These are phyloP conservation scores for Cliona cf. orientalis DNA, from an alignment of 37 sponge, comb jelly and placozoan species.

Conservation along the genomic window DNA sequence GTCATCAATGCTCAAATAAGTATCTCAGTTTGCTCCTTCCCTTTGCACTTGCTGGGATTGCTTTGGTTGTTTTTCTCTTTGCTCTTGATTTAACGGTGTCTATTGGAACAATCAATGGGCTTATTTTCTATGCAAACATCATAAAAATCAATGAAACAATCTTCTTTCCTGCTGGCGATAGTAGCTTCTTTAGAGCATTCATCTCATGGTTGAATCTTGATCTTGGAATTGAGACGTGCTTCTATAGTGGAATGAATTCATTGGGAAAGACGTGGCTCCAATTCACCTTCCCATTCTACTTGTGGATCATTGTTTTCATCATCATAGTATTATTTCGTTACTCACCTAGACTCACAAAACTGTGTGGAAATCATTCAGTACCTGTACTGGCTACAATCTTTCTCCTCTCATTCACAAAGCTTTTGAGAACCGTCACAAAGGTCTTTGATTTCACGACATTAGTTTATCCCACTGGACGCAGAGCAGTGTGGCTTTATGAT, in stretches of 20 bases:
- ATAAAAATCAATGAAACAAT: background rate
- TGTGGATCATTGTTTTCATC: background rate
- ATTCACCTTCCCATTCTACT: conserved; percentile 6
- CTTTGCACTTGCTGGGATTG: background rate
- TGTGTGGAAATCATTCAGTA: background rate
- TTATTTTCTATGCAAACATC: background rate
- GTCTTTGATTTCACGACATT: background rate
- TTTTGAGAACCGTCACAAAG: background rate
- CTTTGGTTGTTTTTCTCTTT: background rate
- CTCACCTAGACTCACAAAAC: background rate
- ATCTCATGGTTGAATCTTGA: background rate
- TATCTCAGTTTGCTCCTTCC: background rate
- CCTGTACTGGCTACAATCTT: conserved; percentile 5
- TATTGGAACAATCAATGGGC: background rate
- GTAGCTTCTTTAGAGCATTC: background rate
- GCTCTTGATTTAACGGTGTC: background rate
- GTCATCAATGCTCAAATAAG: background rate
- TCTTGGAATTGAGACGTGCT: conserved; percentile 35
- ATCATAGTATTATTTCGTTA: background rate
- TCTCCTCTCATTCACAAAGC: background rate
- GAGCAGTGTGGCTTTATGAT: conserved; percentile 2
- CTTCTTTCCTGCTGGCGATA: background rate
- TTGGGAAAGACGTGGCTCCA: conserved; percentile 24
- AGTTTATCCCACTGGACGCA: background rate
- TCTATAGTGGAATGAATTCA: conserved; percentile 17